Evolutionary conservation across 1,140 invertebrate species (phyloP).

Genomic region (Leptoteleia sp.): DNA sequence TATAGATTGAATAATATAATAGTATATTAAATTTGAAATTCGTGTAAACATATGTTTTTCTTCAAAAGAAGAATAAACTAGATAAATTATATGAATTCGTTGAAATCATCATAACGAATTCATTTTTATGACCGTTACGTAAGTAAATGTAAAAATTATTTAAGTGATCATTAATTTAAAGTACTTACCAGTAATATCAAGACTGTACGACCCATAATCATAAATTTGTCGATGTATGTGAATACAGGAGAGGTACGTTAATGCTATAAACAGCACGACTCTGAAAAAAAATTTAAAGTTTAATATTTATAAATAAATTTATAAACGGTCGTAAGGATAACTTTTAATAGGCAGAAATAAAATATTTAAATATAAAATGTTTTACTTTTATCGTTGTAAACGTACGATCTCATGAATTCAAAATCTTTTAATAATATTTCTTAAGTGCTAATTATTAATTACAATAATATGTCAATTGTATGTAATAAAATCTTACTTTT

Average conservation of each 20-base stretch:
- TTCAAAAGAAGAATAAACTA: not conserved
- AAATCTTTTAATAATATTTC: not conserved
- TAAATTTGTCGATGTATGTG: conserved; percentile 94
- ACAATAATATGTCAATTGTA: too few relatives aligned
- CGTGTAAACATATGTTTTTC: too few relatives aligned
- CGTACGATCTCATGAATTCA: too few relatives aligned
- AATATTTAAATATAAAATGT: not conserved
- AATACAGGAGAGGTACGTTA: conserved; percentile 91
- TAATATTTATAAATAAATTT: conserved; percentile 4
- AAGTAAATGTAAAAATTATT: conserved; percentile 7
- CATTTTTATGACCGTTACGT: conserved; percentile 11
- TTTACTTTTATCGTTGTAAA: not conserved
- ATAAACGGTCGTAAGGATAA: not conserved
- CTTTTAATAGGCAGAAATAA: not conserved
- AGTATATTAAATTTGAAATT: not conserved
- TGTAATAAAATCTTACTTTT: too few relatives aligned
- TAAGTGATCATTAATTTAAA: conserved; percentile 26
- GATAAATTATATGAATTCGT: not conserved
- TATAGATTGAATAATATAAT: not conserved
- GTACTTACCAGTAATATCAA: conserved; percentile 93
- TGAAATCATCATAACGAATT: too few relatives aligned
- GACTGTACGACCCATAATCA: conserved; percentile 92
- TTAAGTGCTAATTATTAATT: not conserved
- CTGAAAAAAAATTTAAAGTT: conserved; percentile 80
- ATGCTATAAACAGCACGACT: conserved; percentile 87